Conservation (phyloP, 2,113 vertebrate species). For the Takifugu flavidus region DNA sequence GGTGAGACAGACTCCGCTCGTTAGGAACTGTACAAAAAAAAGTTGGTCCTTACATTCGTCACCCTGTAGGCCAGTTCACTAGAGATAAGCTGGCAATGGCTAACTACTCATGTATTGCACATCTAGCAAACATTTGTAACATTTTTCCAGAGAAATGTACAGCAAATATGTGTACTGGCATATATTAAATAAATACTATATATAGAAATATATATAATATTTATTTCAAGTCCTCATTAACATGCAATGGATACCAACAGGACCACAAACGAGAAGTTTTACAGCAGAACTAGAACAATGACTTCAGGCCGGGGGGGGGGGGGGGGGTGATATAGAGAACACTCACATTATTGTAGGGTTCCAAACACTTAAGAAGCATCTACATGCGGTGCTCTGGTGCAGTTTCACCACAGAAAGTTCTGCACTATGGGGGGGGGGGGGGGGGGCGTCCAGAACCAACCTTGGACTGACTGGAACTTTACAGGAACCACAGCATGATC, state of each 20-base stretch:
- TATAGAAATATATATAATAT: conserved; percentile 70
- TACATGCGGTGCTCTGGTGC: conserved; percentile 55
- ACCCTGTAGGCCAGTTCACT: conserved; percentile 47
- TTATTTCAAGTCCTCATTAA: conserved; percentile 63
- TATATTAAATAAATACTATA: conserved; percentile 75
- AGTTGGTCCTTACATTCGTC: conserved; percentile 44
- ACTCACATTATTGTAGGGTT: conserved; percentile 60
- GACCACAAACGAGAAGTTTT: conserved; percentile 68
- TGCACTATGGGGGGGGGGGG: conserved; percentile 4
- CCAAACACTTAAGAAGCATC: conserved; percentile 54
- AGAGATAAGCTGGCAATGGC: conserved; percentile 50
- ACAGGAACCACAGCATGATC: conserved; percentile 51
- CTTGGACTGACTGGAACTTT: conserved; percentile 59
- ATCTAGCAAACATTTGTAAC: conserved; percentile 72
- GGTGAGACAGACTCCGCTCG: conserved; percentile 22
- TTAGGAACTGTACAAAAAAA: conserved; percentile 31
- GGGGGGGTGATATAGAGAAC: conserved; percentile 52
- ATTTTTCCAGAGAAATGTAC: conserved; percentile 70
- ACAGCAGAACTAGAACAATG: conserved; percentile 73
- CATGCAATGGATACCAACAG: conserved; percentile 77
- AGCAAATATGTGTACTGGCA: conserved; percentile 55
- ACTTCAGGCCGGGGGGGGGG: conserved; percentile 37
- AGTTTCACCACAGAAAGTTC: conserved; percentile 25
- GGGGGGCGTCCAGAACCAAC: conserved; percentile 12
- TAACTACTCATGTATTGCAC: conserved; percentile 75